Evolutionary conservation across 2,888 invertebrate genomes (phyloP), one percentile per base, ranked within the genome.

Genomic region (Drosophila diplacantha): DNA sequence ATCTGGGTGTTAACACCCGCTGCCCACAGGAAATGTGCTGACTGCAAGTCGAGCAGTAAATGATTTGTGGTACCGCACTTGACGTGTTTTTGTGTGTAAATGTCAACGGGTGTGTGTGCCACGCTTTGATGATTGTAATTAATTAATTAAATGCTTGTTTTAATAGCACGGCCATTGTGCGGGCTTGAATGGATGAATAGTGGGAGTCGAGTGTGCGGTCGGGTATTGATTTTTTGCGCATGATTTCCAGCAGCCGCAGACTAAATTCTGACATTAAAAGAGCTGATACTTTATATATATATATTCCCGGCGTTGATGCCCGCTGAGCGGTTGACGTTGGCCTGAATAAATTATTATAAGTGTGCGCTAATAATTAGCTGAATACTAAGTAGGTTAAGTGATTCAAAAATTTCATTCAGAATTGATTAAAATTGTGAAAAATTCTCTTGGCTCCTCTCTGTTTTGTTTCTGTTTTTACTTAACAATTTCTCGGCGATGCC

Each of bases 121-220:
- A 49, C 43, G 57, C 73, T 69, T 66, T 76, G 73, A 74, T 70
- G 61, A 67, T 61, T 68, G 69, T 71, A 80, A 79, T 79, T 77
- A 77, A 77, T 82, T 82, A 74, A 77, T 82, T 80, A 77, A 79
- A 82, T 69, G 73, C 61, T 65, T 50, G 37, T 53, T 63, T 69
- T 71, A 73, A 77, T 62, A 68, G 62, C 14, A 46, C 34, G 18
- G 24, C 49, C 38, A 50, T 52, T 52, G 44, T 29, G 34, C 29
- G 44, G 53, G 39, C 24, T 20, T 44, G 39, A 32, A 7, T 52
- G 35, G 18, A 24, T 44, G 31, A 34, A n/a, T 29, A 12, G 29
- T n/a, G 34, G 26, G 20, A 35, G 54, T 61, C 50, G 52, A 46
- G 64, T 61, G 32, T 78, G 76, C 18, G 69, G 74, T 49, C 62